Evolutionary conservation across 2,888 invertebrate species (phyloP).

Genomic region (Apodemia zela): DNA sequence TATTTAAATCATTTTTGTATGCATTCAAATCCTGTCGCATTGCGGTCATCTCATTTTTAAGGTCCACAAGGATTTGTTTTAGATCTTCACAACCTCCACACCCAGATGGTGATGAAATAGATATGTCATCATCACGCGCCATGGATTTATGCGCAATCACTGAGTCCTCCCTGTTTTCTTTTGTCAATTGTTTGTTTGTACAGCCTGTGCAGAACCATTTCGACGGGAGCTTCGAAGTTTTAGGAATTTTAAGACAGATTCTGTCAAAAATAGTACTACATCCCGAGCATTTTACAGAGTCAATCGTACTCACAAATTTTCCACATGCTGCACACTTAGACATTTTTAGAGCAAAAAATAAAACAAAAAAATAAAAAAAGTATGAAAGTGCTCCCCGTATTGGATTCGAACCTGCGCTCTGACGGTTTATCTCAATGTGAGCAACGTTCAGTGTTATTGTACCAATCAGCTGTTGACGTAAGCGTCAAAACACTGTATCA

Average conservation of each 20-base stretch:
- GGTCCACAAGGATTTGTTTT: neutral
- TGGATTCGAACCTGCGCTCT: neutral
- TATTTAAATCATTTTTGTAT: neutral
- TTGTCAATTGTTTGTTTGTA: neutral
- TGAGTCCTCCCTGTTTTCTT: neutral
- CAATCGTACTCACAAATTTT: neutral
- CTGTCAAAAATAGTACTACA: neutral
- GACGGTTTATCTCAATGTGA: neutral
- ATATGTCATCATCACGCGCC: neutral
- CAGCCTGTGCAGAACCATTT: neutral
- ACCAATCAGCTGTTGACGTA: neutral
- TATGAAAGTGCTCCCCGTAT: neutral
- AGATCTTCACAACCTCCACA: neutral
- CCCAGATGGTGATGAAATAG: neutral
- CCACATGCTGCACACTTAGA: neutral
- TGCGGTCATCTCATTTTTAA: neutral
- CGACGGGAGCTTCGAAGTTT: neutral
- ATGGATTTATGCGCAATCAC: neutral
- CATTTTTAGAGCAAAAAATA: neutral
- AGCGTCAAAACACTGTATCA: too few relatives aligned
- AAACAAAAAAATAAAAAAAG: neutral
- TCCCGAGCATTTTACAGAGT: neutral
- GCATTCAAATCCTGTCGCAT: neutral
- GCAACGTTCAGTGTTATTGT: neutral
- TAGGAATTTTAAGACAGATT: neutral